A percentile compares a stretch with the other conserved stretches of the same genome.
Evolutionary conservation across 2,888 invertebrate genomes (phyloP).

Genomic region (Monoplex corrugatus): DNA sequence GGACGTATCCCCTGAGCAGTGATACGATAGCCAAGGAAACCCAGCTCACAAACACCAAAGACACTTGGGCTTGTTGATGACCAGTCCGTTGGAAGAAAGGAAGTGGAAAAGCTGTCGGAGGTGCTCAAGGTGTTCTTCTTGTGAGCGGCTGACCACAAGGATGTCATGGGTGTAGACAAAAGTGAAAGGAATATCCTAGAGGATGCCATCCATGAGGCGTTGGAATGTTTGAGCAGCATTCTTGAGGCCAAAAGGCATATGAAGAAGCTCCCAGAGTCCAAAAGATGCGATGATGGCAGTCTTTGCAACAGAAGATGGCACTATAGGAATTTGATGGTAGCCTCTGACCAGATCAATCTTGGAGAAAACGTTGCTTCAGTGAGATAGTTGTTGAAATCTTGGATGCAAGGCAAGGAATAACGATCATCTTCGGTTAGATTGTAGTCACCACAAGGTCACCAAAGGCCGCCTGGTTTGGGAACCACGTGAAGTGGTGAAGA

Average conservation of each 20-base stretch:
- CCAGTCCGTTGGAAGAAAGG: too few relatives aligned
- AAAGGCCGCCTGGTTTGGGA: too few relatives aligned
- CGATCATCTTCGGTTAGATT: slow-evolving; percentile 45
- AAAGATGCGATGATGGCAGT: slow-evolving; percentile 43
- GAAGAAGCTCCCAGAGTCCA: slow-evolving; percentile 50
- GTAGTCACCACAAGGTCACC: slow-evolving; percentile 45
- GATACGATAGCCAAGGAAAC: slow-evolving; percentile 8
- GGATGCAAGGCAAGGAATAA: slow-evolving; percentile 55
- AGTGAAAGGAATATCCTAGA: background rate
- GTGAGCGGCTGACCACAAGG: slow-evolving; percentile 24
- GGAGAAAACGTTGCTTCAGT: slow-evolving; percentile 49
- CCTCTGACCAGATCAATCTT: slow-evolving; percentile 55
- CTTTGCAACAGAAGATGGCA: slow-evolving; percentile 44
- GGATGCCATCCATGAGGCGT: slow-evolving; percentile 24
- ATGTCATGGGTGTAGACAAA: slow-evolving; percentile 37
- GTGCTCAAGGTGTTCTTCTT: slow-evolving; percentile 20
- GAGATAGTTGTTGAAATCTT: slow-evolving; percentile 51
- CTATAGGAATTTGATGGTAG: slow-evolving; percentile 56
- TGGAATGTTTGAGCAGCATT: slow-evolving; percentile 37
- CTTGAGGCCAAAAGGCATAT: slow-evolving; percentile 33
- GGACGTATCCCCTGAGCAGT: slow-evolving; percentile 28
- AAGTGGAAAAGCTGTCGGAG: too few relatives aligned
- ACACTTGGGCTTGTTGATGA: too few relatives aligned
- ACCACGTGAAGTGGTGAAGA: too few relatives aligned
- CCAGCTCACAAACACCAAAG: too few relatives aligned